A percentile compares a stretch with the other conserved stretches of the same genome.
These are phyloP conservation scores for Anneissia japonica DNA, from an alignment of 35 echinoderm and acorn worm species.

Conservation along the genomic window DNA sequence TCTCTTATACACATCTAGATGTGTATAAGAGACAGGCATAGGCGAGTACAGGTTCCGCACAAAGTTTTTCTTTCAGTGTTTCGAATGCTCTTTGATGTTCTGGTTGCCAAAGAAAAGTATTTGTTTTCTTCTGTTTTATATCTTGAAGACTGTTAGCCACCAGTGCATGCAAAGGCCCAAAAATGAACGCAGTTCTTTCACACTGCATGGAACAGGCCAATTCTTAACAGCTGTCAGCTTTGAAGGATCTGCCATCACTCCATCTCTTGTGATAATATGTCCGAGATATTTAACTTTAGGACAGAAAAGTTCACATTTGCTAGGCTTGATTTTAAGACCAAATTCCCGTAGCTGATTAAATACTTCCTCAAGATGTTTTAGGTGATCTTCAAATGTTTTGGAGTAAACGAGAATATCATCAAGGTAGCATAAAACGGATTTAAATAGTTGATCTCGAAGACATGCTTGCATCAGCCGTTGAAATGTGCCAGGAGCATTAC, in stretches of 20 bases:
- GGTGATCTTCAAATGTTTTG: not conserved
- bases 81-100: constrained; percentile 47
- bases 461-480: constrained; percentile 60
- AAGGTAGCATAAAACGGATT: constrained; percentile 44
- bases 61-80: constrained; percentile 25
- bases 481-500: constrained; percentile 62
- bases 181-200: not conserved
- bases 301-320: not conserved
- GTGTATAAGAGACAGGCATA: constrained; percentile 25
- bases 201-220: not conserved
- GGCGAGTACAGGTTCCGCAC: constrained; percentile 45
- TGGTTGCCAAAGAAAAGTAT: constrained; percentile 5
- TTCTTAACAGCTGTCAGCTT: not conserved
- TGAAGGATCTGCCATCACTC: not conserved
- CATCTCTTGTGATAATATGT: not conserved
- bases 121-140: not conserved
- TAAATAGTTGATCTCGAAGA: constrained; percentile 45
- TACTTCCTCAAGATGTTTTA: not conserved
- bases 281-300: not conserved
- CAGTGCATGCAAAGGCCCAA: not conserved
- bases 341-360: not conserved
- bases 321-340: not conserved
- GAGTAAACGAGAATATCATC: constrained; percentile 64
- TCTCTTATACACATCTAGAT: not conserved
- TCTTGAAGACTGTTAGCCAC: not conserved